A percentile compares a stretch with the other conserved stretches of the same genome.
These are phyloP conservation scores for Eubasilissa regina DNA, from an alignment of 1,140 invertebrate genomes.

Conservation along the genomic window DNA sequence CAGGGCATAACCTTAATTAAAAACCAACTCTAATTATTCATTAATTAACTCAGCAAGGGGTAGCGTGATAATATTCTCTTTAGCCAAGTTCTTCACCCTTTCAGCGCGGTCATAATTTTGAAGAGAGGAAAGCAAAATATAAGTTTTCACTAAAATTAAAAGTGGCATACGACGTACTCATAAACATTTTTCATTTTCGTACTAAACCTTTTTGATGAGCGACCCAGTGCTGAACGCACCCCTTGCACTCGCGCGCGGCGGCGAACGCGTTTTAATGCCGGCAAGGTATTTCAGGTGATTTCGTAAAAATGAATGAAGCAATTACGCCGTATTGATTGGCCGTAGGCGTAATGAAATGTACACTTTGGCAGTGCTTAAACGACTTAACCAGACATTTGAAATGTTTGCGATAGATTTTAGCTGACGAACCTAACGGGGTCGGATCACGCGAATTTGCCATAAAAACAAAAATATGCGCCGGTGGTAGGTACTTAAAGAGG, in stretches of 20 bases:
- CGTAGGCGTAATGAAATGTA: background rate
- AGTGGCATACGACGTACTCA: too few species aligned
- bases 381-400: background rate
- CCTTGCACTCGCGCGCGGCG: too few species aligned
- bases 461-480: background rate
- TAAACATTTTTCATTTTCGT: too few species aligned
- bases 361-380: background rate
- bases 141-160: too few species aligned
- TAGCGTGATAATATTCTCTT: slow-evolving; percentile 35
- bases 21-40: slow-evolving; percentile 35
- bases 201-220: too few species aligned
- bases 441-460: slow-evolving; percentile 21
- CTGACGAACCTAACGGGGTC: background rate
- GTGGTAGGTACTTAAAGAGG: background rate
- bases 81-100: slow-evolving; percentile 31
- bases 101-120: background rate
- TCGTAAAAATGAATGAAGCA: slow-evolving; percentile 7
- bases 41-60: slow-evolving; percentile 20
- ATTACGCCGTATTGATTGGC: background rate
- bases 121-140: background rate
- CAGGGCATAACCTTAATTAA: slow-evolving; percentile 37
- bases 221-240: too few species aligned
- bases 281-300: background rate
- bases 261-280: too few species aligned
- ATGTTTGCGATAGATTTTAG: background rate